Evolutionary conservation across 2,888 invertebrate species (phyloP).

Genomic region (Harpagoxenus sublaevis): DNA sequence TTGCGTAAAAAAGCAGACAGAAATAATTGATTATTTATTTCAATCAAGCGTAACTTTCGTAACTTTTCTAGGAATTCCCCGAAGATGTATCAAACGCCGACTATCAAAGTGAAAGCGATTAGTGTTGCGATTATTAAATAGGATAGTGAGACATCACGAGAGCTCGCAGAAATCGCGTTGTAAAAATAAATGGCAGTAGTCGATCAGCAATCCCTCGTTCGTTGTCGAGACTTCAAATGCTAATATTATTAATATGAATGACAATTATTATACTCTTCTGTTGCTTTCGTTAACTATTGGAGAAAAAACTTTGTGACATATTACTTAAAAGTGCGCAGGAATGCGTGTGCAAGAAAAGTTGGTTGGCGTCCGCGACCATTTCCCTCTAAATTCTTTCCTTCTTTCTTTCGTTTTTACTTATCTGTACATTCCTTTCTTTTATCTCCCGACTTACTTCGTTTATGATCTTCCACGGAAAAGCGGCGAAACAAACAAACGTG

Average conservation of each 20-base stretch:
- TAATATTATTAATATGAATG: conserved; percentile 14
- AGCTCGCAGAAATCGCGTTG: not conserved
- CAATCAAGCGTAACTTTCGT: not conserved
- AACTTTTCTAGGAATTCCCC: not conserved
- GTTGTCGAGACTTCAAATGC: not conserved
- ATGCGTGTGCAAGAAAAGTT: conserved; percentile 72
- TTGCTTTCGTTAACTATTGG: conserved; percentile 15
- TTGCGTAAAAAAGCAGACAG: not conserved
- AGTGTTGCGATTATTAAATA: conserved; percentile 15
- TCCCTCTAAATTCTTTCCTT: conserved; percentile 19
- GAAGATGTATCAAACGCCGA: not conserved
- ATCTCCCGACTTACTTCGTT: not conserved
- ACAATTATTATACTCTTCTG: conserved; percentile 5
- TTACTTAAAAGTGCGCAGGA: conserved; percentile 71
- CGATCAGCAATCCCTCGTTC: not conserved
- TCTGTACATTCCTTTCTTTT: not conserved
- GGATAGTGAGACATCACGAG: not conserved
- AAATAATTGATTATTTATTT: not conserved
- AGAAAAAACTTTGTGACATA: not conserved
- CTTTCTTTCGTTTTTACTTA: conserved; percentile 25
- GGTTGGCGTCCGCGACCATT: conserved; percentile 61
- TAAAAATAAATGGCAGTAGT: conserved; percentile 28
- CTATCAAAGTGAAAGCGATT: not conserved
- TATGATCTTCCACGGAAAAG: not conserved
- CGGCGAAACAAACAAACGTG: conserved; percentile 2